A percentile compares a stretch with the other conserved stretches of the same genome.
Conservation (phyloP, 2,113 vertebrate species). For the Xiphophorus hellerii region DNA sequence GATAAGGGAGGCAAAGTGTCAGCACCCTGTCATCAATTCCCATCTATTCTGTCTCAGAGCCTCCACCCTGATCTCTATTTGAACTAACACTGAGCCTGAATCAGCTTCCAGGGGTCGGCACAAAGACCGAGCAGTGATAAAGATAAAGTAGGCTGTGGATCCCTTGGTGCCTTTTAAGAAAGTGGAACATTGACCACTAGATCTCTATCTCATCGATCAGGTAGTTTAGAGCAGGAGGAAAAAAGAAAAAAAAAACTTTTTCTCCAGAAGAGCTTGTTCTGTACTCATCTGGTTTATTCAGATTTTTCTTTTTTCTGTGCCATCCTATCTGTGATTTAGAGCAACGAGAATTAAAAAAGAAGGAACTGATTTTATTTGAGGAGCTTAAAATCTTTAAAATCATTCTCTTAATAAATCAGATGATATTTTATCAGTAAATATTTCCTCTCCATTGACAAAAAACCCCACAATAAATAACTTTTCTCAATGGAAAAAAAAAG, state of each 20-base stretch:
- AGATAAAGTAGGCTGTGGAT: conserved; percentile 68
- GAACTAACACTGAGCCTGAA: conserved; percentile 64
- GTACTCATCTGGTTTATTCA: conserved; percentile 34
- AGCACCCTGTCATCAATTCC: conserved; percentile 21
- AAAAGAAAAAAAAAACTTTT: conserved; percentile 52
- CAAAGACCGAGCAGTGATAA: conserved; percentile 63
- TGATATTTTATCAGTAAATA: neutral
- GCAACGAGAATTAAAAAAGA: neutral
- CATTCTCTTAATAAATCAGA: too few species aligned
- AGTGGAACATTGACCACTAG: conserved; percentile 71
- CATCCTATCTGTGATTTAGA: conserved; percentile 6
- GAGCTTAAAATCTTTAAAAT: too few species aligned
- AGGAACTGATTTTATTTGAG: conserved; percentile 13
- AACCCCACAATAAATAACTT: conserved; percentile 15
- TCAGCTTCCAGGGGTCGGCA: conserved; percentile 56
- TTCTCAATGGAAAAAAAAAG: neutral
- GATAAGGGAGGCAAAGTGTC: conserved; percentile 22
- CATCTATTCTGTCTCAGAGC: conserved; percentile 35
- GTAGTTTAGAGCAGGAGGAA: conserved; percentile 42
- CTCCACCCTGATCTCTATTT: conserved; percentile 65
- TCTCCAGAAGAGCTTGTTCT: conserved; percentile 37
- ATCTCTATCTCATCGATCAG: conserved; percentile 73
- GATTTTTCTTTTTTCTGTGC: conserved; percentile 9
- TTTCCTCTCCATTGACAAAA: neutral
- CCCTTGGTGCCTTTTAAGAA: conserved; percentile 69